phyloP scores from a whole-genome alignment of 2,797 vertebrate genomes.

The Adrianichthys oophorus region DNA sequence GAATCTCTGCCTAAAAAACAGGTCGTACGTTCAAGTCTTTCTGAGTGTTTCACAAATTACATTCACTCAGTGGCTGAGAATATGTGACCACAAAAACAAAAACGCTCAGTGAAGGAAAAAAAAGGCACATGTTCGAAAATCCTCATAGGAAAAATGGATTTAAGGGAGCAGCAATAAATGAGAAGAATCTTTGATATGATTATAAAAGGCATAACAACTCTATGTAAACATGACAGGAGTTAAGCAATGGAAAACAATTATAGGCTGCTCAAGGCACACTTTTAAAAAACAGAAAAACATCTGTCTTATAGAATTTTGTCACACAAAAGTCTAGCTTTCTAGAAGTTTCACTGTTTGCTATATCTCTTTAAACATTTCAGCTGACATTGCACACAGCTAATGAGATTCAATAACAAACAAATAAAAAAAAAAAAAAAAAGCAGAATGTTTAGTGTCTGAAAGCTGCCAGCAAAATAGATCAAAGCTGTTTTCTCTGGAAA shows the following conservation, averaged over 20 bases:
- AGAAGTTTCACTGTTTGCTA: conserved; percentile 10
- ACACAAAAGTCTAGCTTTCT: conserved; percentile 25
- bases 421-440: conserved; percentile 4
- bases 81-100: conserved; percentile 49
- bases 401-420: conserved; percentile 10
- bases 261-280: conserved; percentile 55
- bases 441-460: conserved; percentile 56
- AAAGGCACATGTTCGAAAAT: conserved; percentile 13
- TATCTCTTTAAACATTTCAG: conserved; percentile 24
- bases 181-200: conserved; percentile 29
- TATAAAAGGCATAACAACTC: conserved; percentile 32
- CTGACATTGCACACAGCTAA: conserved; percentile 6
- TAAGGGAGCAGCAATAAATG: conserved; percentile 26
- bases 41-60: conserved; percentile 80
- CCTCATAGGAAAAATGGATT: background rate
- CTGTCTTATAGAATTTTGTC: conserved; percentile 78
- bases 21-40: conserved; percentile 77
- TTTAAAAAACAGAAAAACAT: conserved; percentile 71
- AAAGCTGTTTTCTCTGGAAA: background rate
- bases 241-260: conserved; percentile 49
- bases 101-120: conserved; percentile 15
- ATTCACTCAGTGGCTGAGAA: conserved; percentile 75
- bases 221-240: conserved; percentile 60
- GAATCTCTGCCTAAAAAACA: conserved; percentile 63
- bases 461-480: conserved; percentile 72